Evolutionary conservation across 2,113 vertebrate species (phyloP).

Genomic region (Zosterops borbonicus): DNA sequence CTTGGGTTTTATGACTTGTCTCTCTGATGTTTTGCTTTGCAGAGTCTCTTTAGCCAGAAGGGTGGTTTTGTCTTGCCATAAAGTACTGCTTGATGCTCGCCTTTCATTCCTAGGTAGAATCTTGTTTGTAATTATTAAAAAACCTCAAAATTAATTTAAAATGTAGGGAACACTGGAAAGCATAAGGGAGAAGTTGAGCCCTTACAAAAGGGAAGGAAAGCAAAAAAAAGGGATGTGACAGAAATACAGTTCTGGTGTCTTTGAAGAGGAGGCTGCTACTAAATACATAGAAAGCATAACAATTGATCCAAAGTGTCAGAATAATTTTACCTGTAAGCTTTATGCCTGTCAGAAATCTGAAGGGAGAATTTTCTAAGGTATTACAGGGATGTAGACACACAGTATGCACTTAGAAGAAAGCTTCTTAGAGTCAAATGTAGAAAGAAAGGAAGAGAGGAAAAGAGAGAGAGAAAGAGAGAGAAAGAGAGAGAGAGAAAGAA

Average conservation of each 20-base stretch:
- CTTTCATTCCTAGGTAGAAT: not conserved
- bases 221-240: not conserved
- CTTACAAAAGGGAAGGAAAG: not conserved
- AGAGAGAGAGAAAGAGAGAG: not conserved
- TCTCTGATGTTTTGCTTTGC: not conserved
- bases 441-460: rapidly evolving
- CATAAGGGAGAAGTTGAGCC: not conserved
- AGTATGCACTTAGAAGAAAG: not conserved
- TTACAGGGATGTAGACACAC: not conserved
- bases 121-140: not conserved
- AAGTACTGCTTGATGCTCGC: not conserved
- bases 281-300: not conserved
- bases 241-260: not conserved
- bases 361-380: not conserved
- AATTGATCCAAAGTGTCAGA: not conserved
- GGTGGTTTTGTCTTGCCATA: not conserved
- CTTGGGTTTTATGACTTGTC: not conserved
- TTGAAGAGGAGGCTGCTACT: not conserved
- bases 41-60: not conserved
- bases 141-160: not conserved
- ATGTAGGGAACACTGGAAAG: not conserved
- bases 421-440: not conserved
- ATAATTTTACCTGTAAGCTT: not conserved
- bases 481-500: not conserved
- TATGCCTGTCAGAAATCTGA: not conserved